A percentile compares a stretch with the other conserved stretches of the same genome.
Evolutionary conservation across 2,888 invertebrate species (phyloP).

Genomic region (Tiliacea aurago): DNA sequence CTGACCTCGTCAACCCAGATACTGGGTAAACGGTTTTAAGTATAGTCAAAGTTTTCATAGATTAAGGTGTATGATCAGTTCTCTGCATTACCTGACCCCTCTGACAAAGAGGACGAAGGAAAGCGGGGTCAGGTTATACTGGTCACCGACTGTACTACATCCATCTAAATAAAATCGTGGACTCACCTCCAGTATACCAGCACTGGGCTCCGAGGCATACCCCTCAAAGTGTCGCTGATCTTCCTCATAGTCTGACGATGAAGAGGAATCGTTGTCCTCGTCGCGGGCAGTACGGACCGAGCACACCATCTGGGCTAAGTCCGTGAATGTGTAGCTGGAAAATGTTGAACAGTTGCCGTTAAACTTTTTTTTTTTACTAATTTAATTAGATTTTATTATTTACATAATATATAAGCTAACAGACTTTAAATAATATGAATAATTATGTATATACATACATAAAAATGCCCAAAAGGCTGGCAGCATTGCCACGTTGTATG

Average conservation of each 20-base stretch:
- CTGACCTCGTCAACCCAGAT: not conserved
- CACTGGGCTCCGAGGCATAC: constrained; percentile 95
- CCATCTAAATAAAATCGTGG: not conserved
- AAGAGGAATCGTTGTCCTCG: constrained; percentile 88
- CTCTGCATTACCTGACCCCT: too few relatives aligned
- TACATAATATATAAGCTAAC: too few relatives aligned
- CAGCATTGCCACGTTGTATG: too few relatives aligned
- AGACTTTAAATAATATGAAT: too few relatives aligned
- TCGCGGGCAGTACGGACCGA: constrained; percentile 92
- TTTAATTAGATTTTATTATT: too few relatives aligned
- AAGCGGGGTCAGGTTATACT: too few relatives aligned
- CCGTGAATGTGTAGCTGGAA: constrained; percentile 95
- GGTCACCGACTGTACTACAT: not conserved
- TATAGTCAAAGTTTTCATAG: not conserved
- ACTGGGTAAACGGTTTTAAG: not conserved
- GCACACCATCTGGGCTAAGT: constrained; percentile 98
- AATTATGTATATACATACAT: too few relatives aligned
- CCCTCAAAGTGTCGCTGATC: constrained; percentile 94
- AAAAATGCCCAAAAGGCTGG: too few relatives aligned
- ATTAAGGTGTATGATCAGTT: too few relatives aligned
- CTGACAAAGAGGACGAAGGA: too few relatives aligned
- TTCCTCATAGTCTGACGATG: constrained; percentile 92
- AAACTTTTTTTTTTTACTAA: too few relatives aligned
- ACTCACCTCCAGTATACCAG: constrained; percentile 85
- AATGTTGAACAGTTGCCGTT: not conserved